Percentiles rank a stretch among this genome's conserved stretches.
Conservation (phyloP, 2,113 vertebrate species). For the Brachyhypopomus occidentalis region DNA sequence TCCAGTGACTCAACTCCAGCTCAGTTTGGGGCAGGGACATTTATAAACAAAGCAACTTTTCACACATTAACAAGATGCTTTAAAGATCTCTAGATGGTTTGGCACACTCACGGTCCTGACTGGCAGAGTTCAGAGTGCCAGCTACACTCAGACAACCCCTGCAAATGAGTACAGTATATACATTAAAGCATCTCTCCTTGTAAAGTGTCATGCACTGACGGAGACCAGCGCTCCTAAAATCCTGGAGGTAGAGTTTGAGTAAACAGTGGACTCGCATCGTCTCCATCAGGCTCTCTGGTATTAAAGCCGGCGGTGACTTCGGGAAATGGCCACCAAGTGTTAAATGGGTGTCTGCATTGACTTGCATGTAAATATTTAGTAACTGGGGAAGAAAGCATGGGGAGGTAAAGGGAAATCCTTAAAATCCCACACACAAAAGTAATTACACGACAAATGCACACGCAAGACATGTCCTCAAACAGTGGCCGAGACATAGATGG, state of each 20-base stretch:
- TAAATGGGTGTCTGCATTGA: conserved; percentile 30
- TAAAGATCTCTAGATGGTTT: conserved; percentile 46
- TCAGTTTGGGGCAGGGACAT: conserved; percentile 46
- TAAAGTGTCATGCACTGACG: conserved; percentile 47
- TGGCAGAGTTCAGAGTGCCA: conserved; percentile 40
- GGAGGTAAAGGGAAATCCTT: background rate
- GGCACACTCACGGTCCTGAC: conserved; percentile 19
- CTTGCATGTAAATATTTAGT: conserved; percentile 40
- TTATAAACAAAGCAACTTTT: conserved; percentile 61
- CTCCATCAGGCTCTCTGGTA: conserved; percentile 31
- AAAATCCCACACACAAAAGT: background rate
- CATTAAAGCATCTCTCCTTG: conserved; percentile 51
- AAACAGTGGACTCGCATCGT: conserved; percentile 48
- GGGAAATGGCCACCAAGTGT: conserved; percentile 29
- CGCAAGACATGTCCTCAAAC: background rate
- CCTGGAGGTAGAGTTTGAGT: conserved; percentile 43
- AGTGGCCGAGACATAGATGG: background rate
- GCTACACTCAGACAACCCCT: conserved; percentile 3
- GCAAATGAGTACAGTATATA: conserved; percentile 50
- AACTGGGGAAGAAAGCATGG: background rate
- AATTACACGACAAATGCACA: background rate
- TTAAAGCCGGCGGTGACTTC: conserved; percentile 42
- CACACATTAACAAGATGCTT: conserved; percentile 58
- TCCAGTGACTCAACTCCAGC: conserved; percentile 50
- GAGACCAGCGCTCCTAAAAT: conserved; percentile 46